These are phyloP conservation scores for Eulemur coronatus DNA, from an alignment of 2,797 vertebrate species.

Conservation along the genomic window DNA sequence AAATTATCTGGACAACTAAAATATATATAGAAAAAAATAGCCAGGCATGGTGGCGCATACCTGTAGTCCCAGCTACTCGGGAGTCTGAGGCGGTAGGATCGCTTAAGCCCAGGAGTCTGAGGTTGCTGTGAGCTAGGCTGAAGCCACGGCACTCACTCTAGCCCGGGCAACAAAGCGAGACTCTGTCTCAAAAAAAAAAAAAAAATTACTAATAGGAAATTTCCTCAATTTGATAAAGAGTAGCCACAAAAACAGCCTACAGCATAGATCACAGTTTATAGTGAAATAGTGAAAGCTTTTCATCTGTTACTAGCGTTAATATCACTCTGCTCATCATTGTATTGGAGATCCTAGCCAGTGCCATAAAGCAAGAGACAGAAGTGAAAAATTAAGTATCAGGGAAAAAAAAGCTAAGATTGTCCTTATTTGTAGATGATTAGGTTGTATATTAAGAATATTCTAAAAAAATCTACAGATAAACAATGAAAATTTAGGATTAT, in stretches of 20 bases:
- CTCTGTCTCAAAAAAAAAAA: too few species aligned
- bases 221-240: neutral
- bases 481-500: neutral
- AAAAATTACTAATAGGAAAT: neutral
- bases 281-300: neutral
- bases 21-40: too few species aligned
- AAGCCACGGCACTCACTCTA: too few species aligned
- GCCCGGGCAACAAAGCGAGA: too few species aligned
- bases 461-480: neutral
- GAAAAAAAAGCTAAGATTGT: neutral
- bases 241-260: neutral
- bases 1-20: too few species aligned
- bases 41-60: too few species aligned
- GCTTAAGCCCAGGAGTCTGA: too few species aligned
- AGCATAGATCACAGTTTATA: neutral
- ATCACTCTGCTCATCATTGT: neutral
- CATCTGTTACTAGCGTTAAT: neutral
- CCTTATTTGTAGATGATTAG: neutral
- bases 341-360: neutral
- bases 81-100: too few species aligned
- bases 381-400: neutral
- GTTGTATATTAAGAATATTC: neutral
- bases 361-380: neutral
- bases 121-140: too few species aligned
- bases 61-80: too few species aligned